Conservation (phyloP, 2,113 vertebrate genomes). For the Pedetes capensis region DNA sequence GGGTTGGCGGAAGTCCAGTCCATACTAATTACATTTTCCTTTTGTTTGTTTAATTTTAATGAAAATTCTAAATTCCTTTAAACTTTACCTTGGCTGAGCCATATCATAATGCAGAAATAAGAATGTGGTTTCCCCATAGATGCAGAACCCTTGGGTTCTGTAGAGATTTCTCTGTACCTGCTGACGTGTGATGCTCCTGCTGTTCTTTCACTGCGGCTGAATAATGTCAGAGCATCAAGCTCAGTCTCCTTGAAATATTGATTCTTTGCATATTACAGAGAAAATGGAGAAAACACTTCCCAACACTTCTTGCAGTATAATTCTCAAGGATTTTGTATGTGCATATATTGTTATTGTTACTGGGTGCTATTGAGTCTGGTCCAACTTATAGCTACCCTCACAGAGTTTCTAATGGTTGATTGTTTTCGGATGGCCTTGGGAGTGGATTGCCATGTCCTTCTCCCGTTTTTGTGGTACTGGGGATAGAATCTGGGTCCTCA, state of each 20-base stretch:
- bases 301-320: too few relatives aligned
- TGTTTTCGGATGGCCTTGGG: too few relatives aligned
- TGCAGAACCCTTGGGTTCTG: not conserved
- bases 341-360: too few relatives aligned
- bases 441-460: too few relatives aligned
- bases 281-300: not conserved
- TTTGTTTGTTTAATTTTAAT: conserved; percentile 13
- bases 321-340: too few relatives aligned
- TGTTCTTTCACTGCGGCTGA: accelerated
- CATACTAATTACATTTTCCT: not conserved
- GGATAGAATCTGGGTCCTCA: too few relatives aligned
- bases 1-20: not conserved
- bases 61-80: not conserved
- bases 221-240: not conserved
- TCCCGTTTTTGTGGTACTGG: too few relatives aligned
- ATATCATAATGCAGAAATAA: not conserved
- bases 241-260: not conserved
- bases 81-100: conserved; percentile 1
- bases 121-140: not conserved
- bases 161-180: not conserved
- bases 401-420: too few relatives aligned
- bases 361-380: too few relatives aligned
- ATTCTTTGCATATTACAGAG: not conserved
- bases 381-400: too few relatives aligned
- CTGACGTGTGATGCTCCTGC: not conserved